phyloP scores from a whole-genome alignment of 2,797 vertebrate genomes.

The Poecilia gillii region DNA sequence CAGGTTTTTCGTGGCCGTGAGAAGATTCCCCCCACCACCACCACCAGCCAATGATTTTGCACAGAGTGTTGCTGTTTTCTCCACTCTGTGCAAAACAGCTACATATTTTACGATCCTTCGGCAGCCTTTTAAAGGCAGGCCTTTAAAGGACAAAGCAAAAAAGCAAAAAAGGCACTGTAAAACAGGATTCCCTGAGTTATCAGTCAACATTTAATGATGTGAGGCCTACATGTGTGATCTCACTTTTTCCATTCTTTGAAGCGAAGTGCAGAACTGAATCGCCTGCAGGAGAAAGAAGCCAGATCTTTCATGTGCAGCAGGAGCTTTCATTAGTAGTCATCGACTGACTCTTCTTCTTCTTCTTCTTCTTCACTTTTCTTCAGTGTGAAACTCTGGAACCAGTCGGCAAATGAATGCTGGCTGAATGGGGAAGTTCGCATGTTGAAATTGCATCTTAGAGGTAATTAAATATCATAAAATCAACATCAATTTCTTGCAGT shows the following conservation, averaged over 20 bases:
- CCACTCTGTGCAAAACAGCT: background rate
- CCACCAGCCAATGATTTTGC: background rate
- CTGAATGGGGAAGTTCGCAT: background rate
- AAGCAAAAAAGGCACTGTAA: background rate
- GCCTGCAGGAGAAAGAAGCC: background rate
- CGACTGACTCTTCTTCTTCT: background rate
- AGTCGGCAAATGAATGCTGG: background rate
- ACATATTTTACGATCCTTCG: background rate
- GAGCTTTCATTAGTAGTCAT: conserved; percentile 19
- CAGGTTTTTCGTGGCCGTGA: background rate
- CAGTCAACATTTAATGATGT: conserved; percentile 16
- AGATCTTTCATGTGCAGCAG: background rate
- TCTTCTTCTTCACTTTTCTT: conserved; percentile 5
- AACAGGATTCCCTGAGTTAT: conserved; percentile 20
- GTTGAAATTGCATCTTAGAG: background rate
- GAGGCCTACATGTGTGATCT: conserved; percentile 17
- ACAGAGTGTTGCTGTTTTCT: background rate
- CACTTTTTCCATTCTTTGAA: conserved; percentile 30
- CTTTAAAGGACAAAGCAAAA: conserved; percentile 1
- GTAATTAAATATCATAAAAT: background rate
- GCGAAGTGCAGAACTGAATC: conserved; percentile 6
- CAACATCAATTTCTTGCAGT: background rate
- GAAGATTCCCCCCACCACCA: background rate
- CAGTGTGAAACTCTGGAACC: conserved; percentile 12
- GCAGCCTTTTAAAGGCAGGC: conserved; percentile 11